Conservation (phyloP, 2,888 invertebrate genomes). For the Caenorhabditis afra region DNA sequence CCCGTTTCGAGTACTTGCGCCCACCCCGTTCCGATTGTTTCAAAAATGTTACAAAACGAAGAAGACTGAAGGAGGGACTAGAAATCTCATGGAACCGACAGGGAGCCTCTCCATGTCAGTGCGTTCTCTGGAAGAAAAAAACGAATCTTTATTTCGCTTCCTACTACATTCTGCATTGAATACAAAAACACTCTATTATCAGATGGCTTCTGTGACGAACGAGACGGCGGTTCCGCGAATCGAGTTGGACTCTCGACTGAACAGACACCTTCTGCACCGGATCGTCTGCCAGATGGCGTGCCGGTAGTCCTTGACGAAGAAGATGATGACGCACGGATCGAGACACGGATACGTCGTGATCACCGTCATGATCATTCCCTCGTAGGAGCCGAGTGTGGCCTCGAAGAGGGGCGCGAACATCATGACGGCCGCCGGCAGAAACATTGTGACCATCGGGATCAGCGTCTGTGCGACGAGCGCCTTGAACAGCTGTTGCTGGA, state of each 20-base stretch:
- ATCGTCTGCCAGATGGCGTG: slow-evolving; percentile 37
- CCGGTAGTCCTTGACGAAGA: slow-evolving; percentile 49
- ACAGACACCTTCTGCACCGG: slow-evolving; percentile 30
- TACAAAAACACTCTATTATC: not conserved
- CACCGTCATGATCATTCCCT: slow-evolving; percentile 43
- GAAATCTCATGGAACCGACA: too few species aligned
- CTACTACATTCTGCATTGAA: too few species aligned
- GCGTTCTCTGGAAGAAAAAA: too few species aligned
- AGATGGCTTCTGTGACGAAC: slow-evolving; percentile 29
- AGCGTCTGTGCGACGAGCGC: slow-evolving; percentile 49
- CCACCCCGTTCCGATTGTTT: too few species aligned
- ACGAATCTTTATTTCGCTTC: too few species aligned
- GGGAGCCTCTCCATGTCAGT: too few species aligned
- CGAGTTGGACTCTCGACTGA: slow-evolving; percentile 18
- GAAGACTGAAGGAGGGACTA: too few species aligned
- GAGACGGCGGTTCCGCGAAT: slow-evolving; percentile 39
- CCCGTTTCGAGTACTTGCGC: too few species aligned
- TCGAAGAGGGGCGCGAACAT: slow-evolving; percentile 52
- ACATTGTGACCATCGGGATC: slow-evolving; percentile 53
- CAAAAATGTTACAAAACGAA: too few species aligned
- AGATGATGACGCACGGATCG: slow-evolving; percentile 55
- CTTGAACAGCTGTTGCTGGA: slow-evolving; percentile 54
- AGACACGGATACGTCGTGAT: slow-evolving; percentile 57
- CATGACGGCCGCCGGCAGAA: slow-evolving; percentile 46
- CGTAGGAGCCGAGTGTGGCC: slow-evolving; percentile 32